Base-by-base conservation (phyloP, 1,140 invertebrate species). In the Brachionus calyciflorus region DNA sequence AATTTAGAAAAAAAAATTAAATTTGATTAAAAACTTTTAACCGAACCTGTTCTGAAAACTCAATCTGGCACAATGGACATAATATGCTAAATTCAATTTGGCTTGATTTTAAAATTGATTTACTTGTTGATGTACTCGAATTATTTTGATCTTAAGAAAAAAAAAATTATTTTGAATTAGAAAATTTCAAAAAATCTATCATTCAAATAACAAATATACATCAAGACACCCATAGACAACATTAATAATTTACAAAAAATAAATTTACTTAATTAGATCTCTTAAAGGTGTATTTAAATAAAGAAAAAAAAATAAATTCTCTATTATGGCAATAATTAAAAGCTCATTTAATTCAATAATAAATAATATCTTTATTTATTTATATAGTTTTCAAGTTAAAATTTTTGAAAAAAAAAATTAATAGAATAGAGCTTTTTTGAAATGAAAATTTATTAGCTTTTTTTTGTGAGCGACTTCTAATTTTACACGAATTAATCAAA, bases 161-260 rank as follows among this genome's bases (percentile, higher is more conserved):
- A 17, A 60, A 60, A 60, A 33, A 37, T 33, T 33, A 28, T 33
- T 37, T 60, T 60, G 28, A 60, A 37, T 60, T 60, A 60, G 37
- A 37, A 37, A 17, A 60, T 60, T 60, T 33, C 37, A 37, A 37
- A 40, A 17, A 60, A 33, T 33, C 33, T 33, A 60, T 60, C 6
- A 37, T 5, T 3, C 33, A 5, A 37, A 37, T 17, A 55, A 55
- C 33, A 60, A 33, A 33, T 40, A 60, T 33, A 60, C 21, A 60
- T 28, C 19, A 60, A 17, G 30, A 60, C 55, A 60, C 55, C 55
- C 19, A 60, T 60, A 60, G 55, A 60, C 55, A 37, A 60, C 55
- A 60, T 60, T 60, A 60, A 60, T 60, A 60, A 60, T 60, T 60
- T 37, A 60, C 12, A 60, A 60, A n/a, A n/a, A n/a, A n/a, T n/a